Base-by-base conservation (phyloP, 1,140 invertebrate genomes). In the Drepana arcuata region DNA sequence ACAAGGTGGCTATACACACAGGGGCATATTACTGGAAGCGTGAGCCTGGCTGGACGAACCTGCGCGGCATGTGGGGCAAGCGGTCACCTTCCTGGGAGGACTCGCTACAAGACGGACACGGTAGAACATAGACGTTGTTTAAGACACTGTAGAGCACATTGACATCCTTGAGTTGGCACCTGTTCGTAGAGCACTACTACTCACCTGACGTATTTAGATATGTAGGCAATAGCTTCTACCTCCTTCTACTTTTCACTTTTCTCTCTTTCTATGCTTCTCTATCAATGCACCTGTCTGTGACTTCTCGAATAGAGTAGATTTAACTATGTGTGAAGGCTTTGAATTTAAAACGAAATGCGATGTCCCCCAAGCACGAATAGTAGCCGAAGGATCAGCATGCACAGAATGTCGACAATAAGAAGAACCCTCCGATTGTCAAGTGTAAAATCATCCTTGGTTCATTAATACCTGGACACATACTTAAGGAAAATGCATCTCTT, bases 51-150 rank as follows among this genome's bases (percentile, higher is more conserved):
- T 91, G 90, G 90, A 89, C 89, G 65, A 91, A 91, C 64, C 79
- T 91, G 42, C 88, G 90, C 68, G 89, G 89, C 21, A 86, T 91
- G 65, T 91, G 90, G 90, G 90, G 90, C 56, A 91, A 91, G 66
- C 58, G 83, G 35, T 60, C 70, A 6, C 23, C 48, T 27, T 29
- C 34, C 31, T 43, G 52, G 24, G 13, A 27, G 18, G 48, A 51
- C 41, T 35, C 37, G 38, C 41, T 60, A 40, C 57, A 61, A 16
- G 58, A 67, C 10, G 62, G 68, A 14, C 63, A 72, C 41, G 75
- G 73, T 77, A 77, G 72, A 56, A 37, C 11, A 23, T 16, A 4
- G 16, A 12, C 32, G 15, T 31, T 11, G 5, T 4, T 2, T 11
- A 4, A 10, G 13, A 2, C 33, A 2, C 31, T 9, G 13, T 7